phyloP scores from a whole-genome alignment of 2,113 vertebrate species.

The Corydoras maculifer region DNA sequence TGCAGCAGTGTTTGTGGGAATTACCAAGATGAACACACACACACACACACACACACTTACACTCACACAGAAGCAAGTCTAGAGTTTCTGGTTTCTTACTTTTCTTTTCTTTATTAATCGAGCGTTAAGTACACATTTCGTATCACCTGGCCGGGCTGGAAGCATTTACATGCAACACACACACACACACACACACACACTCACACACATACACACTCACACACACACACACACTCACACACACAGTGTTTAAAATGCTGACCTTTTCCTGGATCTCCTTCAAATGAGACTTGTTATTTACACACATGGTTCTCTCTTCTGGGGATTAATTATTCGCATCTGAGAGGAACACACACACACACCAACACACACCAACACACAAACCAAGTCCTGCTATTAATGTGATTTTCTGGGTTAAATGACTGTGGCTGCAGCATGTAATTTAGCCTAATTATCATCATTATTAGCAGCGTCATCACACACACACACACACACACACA shows the following conservation, averaged over 20 bases:
- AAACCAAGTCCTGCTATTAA: not conserved
- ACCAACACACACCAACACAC: slow-evolving; percentile 8
- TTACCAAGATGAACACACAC: too few species aligned
- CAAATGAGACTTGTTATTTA: slow-evolving; percentile 1
- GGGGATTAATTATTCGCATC: not conserved
- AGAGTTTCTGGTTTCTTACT: too few species aligned
- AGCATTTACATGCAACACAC: too few species aligned
- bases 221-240: slow-evolving; percentile 6
- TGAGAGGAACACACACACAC: too few species aligned
- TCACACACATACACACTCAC: slow-evolving; percentile 2
- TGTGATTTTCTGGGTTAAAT: slow-evolving; percentile 5
- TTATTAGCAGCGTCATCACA: not conserved
- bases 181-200: not conserved
- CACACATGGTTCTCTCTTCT: not conserved
- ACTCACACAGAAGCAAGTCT: too few species aligned
- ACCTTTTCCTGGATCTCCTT: slow-evolving; percentile 2
- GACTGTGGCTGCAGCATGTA: slow-evolving; percentile 1
- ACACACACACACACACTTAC: too few species aligned
- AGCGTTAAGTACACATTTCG: too few species aligned
- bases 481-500: not conserved
- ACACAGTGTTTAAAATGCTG: not conserved
- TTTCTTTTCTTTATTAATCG: too few species aligned
- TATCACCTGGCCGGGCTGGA: too few species aligned
- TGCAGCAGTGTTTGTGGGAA: too few species aligned
- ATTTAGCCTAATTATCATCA: slow-evolving; percentile 9